Percentiles rank a stretch among this genome's conserved stretches.
Evolutionary conservation across 2,888 invertebrate species (phyloP).

Genomic region (Rotaria socialis): DNA sequence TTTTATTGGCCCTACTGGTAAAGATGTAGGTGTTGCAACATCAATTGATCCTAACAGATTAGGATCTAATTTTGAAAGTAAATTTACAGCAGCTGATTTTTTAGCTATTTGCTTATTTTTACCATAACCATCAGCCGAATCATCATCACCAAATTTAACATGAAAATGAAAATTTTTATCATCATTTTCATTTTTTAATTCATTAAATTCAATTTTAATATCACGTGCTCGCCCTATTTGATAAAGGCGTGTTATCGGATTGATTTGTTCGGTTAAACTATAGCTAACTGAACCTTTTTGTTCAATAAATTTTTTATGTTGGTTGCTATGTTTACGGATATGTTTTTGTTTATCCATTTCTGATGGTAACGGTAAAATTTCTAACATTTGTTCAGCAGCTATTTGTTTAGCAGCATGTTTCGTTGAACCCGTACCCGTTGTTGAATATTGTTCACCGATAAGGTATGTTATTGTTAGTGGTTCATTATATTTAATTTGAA

Average conservation of each 20-base stretch:
- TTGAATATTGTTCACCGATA: not conserved
- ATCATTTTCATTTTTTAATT: not conserved
- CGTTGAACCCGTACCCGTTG: not conserved
- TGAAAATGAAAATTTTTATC: not conserved
- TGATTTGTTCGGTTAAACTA: not conserved
- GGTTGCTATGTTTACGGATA: not conserved
- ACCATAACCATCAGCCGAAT: not conserved
- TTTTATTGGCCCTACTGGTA: not conserved
- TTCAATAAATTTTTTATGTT: conserved; percentile 6
- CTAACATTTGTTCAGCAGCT: not conserved
- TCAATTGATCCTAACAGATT: not conserved
- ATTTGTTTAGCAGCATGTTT: not conserved
- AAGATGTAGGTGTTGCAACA: not conserved
- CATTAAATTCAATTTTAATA: not conserved
- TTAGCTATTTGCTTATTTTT: not conserved
- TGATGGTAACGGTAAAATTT: not conserved
- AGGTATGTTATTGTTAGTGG: not conserved
- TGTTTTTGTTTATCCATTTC: not conserved
- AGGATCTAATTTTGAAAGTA: not conserved
- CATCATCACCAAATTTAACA: not conserved
- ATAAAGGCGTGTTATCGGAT: conserved; percentile 5
- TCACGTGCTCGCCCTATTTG: not conserved
- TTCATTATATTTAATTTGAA: not conserved
- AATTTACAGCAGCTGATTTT: not conserved
- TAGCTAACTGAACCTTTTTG: not conserved